A percentile compares a stretch with the other conserved stretches of the same genome.
These are phyloP conservation scores for Sphinx pinastri DNA, from an alignment of 2,888 invertebrate species.

Conservation along the genomic window DNA sequence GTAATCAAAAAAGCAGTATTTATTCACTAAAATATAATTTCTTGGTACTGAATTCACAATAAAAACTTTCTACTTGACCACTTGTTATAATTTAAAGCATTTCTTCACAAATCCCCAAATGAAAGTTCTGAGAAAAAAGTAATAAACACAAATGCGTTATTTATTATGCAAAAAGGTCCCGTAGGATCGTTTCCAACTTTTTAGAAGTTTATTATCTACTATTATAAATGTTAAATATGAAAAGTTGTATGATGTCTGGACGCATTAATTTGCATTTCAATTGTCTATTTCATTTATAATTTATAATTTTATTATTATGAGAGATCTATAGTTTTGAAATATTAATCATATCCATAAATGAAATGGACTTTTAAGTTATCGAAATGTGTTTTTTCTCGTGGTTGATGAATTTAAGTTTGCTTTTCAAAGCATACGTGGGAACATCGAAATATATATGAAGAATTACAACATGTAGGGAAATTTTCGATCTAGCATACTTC, in stretches of 20 bases:
- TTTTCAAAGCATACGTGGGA: too few species aligned
- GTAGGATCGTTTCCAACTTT: constrained; percentile 14
- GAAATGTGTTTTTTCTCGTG: neutral
- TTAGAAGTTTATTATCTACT: constrained; percentile 19
- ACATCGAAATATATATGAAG: too few species aligned
- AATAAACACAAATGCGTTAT: constrained; percentile 23
- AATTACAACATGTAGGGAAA: too few species aligned
- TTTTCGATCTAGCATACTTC: too few species aligned
- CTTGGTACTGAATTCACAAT: neutral
- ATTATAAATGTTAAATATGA: constrained; percentile 11
- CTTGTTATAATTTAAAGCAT: constrained; percentile 1
- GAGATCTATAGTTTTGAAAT: neutral
- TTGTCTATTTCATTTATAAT: constrained; percentile 1
- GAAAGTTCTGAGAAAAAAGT: constrained; percentile 7
- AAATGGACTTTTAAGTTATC: neutral
- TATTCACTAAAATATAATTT: too few species aligned
- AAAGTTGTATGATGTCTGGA: constrained; percentile 13
- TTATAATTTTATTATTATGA: neutral
- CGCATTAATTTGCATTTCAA: constrained; percentile 18
- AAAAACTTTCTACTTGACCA: neutral
- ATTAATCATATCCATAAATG: neutral
- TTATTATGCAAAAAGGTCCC: constrained; percentile 23
- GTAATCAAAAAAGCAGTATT: too few species aligned
- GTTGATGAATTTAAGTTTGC: too few species aligned
- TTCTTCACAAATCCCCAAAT: neutral